Evolutionary conservation across 1,140 invertebrate species (phyloP).

Genomic region (Philotrypesis tridentata): DNA sequence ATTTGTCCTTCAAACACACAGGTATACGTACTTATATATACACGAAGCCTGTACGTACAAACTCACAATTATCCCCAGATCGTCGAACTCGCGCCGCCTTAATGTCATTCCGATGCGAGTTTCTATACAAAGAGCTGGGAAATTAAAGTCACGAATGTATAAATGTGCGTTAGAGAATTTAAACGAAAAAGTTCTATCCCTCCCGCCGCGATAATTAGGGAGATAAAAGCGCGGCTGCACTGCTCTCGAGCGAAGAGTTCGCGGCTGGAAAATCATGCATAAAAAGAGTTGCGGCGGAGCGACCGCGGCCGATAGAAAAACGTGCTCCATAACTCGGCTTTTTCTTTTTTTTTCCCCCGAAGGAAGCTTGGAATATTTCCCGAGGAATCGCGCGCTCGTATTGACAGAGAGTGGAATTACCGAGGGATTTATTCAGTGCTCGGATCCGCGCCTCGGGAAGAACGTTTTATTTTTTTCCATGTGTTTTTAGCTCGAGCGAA

Average conservation of each 20-base stretch:
- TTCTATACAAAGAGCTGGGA: background rate
- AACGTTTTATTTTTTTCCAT: background rate
- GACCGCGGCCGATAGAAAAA: too few species aligned
- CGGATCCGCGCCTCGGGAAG: background rate
- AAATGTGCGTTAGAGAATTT: background rate
- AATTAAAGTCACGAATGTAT: too few species aligned
- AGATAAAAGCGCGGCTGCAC: conserved; percentile 38
- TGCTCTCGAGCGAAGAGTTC: background rate
- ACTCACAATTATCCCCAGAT: conserved; percentile 24
- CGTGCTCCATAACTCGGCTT: background rate
- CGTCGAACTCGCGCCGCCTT: background rate
- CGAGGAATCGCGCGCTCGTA: background rate
- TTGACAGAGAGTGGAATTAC: conserved; percentile 19
- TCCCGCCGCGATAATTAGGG: conserved; percentile 30
- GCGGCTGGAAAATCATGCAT: background rate
- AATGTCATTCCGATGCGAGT: background rate
- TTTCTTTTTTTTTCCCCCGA: background rate
- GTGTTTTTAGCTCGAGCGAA: background rate
- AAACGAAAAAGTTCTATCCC: background rate
- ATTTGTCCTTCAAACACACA: too few species aligned
- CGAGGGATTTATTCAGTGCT: conserved; percentile 42
- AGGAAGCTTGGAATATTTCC: conserved; percentile 23
- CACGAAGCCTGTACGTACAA: background rate
- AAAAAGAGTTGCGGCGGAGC: background rate
- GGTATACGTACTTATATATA: background rate